Evolutionary conservation across 2,888 invertebrate species (phyloP), one percentile per base, ranked within the genome.

Genomic region (Apodemia zela): DNA sequence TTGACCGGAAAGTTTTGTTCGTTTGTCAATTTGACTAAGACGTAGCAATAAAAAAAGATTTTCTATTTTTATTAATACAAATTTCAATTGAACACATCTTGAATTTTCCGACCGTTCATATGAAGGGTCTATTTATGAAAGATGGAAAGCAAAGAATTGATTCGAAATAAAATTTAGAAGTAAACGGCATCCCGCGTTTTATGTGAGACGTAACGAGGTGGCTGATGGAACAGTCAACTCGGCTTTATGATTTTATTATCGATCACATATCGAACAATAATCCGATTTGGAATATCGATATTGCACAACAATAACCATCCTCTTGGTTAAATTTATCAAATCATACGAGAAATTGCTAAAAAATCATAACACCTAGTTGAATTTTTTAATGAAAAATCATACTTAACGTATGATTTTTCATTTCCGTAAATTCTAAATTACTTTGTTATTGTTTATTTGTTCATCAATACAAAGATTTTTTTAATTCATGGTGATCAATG

Each of bases 121-220:
- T 45, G 57, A 66, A 62, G 61, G 69, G 66, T 62, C 62, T 65
- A 67, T 65, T 69, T 65, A 68, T 66, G 54, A 66, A 65, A 68
- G 68, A 65, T 71, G 64, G 71, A 68, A 72, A 74, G 72, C 72
- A 72, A 71, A 71, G 74, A 78, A 81, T 78, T 77, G 78, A 82
- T 82, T 75, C 75, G 73, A 80, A 87, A 84, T 80, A 77, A 81
- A 84, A 86, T 87, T 83, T 84, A 81, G 76, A 83, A 83, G 80
- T 82, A 85, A 83, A 79, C 75, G 79, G 73, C 73, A 71, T 75
- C 73, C 75, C 77, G 72, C 76, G 70, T 78, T 84, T 85, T 81
- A 81, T 78, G 77, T 66, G 76, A 73, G 72, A 77, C 75, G 77
- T 80, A 80, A 82, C 78, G 81, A 80, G 78, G 73, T 63, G 63